Conservation (phyloP, 2,797 vertebrate genomes). For the Epinephelus malabaricus region DNA sequence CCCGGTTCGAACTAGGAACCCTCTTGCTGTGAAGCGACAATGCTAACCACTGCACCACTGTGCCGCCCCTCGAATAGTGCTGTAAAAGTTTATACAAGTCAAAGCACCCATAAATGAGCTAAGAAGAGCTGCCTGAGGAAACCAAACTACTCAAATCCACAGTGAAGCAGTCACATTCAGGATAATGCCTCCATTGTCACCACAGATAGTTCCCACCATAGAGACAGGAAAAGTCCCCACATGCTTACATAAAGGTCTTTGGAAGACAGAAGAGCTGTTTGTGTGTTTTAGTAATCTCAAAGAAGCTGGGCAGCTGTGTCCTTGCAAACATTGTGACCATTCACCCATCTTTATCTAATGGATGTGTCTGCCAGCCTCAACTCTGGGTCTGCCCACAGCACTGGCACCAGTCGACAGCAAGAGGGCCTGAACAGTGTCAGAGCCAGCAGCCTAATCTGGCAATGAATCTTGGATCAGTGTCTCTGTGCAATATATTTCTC, state of each 20-base stretch:
- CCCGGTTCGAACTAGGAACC: too few relatives aligned
- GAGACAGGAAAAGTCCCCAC: not conserved
- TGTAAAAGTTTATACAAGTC: not conserved
- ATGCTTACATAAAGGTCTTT: not conserved
- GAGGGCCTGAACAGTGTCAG: not conserved
- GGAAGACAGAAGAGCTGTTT: constrained; percentile 6
- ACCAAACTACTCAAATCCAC: not conserved
- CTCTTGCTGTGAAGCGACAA: too few relatives aligned
- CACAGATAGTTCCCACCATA: not conserved
- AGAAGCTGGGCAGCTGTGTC: constrained; percentile 20
- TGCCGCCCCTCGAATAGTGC: too few relatives aligned
- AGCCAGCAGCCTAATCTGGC: constrained; percentile 51
- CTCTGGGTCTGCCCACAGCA: constrained; percentile 38
- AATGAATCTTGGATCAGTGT: constrained; percentile 34
- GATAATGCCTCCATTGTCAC: not conserved
- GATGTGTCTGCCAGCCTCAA: constrained; percentile 18
- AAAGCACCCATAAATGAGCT: not conserved
- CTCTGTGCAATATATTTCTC: constrained; percentile 32
- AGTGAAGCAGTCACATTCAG: not conserved
- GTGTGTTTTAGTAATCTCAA: constrained; percentile 21
- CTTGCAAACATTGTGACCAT: constrained; percentile 20
- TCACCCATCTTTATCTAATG: constrained; percentile 28
- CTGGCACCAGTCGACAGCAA: constrained; percentile 31
- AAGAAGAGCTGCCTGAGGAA: not conserved
- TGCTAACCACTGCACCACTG: too few relatives aligned